Percentiles rank a stretch among this genome's conserved stretches.
These are phyloP conservation scores for Octodon degus DNA, from an alignment of 2,113 vertebrate species.

Conservation along the genomic window DNA sequence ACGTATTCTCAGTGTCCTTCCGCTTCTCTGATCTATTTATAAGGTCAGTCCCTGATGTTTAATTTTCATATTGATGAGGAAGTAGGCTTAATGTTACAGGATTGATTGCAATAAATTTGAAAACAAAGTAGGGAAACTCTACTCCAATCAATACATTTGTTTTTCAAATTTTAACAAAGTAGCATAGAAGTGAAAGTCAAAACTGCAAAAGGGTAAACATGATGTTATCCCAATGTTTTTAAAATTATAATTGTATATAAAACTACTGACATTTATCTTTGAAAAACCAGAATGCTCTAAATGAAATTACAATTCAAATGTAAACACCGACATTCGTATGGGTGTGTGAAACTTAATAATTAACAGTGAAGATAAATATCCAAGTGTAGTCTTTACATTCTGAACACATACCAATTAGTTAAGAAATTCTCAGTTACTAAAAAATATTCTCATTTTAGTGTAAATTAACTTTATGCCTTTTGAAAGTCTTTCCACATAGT, in stretches of 20 bases:
- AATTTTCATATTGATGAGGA: constrained; percentile 74
- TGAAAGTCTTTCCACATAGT: background rate
- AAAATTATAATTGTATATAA: constrained; percentile 42
- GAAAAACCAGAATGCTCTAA: constrained; percentile 48
- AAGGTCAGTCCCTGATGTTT: constrained; percentile 67
- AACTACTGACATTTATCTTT: constrained; percentile 34
- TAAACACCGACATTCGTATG: constrained; percentile 32
- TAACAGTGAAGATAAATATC: background rate
- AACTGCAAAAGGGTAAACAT: constrained; percentile 39
- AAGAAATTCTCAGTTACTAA: background rate
- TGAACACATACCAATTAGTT: background rate
- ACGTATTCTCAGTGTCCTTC: constrained; percentile 61
- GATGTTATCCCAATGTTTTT: background rate
- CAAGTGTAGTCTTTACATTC: background rate
- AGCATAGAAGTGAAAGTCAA: background rate
- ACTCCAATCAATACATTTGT: constrained; percentile 59
- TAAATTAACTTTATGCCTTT: constrained; percentile 16
- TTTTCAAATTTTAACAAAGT: constrained; percentile 67
- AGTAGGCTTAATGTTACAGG: constrained; percentile 48
- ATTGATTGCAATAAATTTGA: constrained; percentile 62
- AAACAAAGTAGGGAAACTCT: constrained; percentile 60
- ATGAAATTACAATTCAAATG: constrained; percentile 49
- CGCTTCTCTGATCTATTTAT: constrained; percentile 63
- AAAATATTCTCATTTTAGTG: constrained; percentile 27
- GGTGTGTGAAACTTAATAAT: background rate